Conservation (phyloP, 2,888 invertebrate genomes). For the Furcula furcula region DNA sequence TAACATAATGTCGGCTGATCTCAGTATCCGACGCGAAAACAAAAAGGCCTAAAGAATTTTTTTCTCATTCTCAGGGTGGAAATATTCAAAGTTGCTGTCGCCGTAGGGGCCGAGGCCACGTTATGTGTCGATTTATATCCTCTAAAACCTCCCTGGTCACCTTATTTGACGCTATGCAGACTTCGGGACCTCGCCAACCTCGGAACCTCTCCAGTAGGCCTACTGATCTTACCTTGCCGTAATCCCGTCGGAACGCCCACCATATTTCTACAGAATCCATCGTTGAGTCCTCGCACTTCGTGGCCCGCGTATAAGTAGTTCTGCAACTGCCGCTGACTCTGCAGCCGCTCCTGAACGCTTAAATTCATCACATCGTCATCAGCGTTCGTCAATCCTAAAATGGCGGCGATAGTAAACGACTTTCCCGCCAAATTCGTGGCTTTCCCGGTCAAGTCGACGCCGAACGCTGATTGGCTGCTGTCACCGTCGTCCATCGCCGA, state of each 20-base stretch:
- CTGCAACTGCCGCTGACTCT: constrained; percentile 66
- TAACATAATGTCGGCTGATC: too few relatives aligned
- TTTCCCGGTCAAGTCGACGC: constrained; percentile 71
- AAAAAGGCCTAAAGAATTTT: too few relatives aligned
- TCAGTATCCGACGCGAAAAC: too few relatives aligned
- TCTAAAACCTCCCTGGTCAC: too few relatives aligned
- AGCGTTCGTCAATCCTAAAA: constrained; percentile 86
- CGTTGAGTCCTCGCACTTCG: constrained; percentile 64
- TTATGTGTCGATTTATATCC: too few relatives aligned
- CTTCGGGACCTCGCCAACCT: too few relatives aligned
- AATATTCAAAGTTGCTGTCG: too few relatives aligned
- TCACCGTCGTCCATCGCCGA: constrained; percentile 68
- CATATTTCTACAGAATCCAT: constrained; percentile 60
- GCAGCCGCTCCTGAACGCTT: constrained; percentile 76
- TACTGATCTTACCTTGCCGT: constrained; percentile 69
- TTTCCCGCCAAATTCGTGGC: constrained; percentile 79
- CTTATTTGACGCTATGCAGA: too few relatives aligned
- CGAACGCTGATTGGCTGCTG: constrained; percentile 61
- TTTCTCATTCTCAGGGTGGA: too few relatives aligned
- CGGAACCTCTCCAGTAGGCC: too few relatives aligned
- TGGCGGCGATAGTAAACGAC: constrained; percentile 94
- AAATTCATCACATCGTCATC: constrained; percentile 79
- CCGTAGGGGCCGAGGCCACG: too few relatives aligned
- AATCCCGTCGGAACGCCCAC: constrained; percentile 51
- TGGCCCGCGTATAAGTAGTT: constrained; percentile 67